Evolutionary conservation across 1,140 invertebrate species (phyloP).

Genomic region (Drosophila virilis): DNA sequence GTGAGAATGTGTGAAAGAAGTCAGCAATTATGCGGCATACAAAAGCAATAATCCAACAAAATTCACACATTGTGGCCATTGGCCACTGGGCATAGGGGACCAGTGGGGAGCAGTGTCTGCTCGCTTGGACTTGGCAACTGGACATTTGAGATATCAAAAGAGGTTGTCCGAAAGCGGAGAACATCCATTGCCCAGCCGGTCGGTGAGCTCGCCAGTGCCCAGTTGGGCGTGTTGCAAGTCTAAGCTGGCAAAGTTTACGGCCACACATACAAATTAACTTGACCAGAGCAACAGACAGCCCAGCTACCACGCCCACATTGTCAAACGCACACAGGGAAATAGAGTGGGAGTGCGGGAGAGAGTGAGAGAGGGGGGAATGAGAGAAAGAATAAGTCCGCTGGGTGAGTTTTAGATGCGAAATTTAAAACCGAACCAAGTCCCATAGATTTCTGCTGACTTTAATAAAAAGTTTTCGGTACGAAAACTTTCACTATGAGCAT

Average conservation of each 20-base stretch:
- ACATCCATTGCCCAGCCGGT: slow-evolving; percentile 13
- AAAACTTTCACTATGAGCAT: slow-evolving; percentile 63
- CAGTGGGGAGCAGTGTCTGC: slow-evolving; percentile 2
- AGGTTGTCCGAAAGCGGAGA: slow-evolving; percentile 36
- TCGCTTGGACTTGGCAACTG: slow-evolving; percentile 55
- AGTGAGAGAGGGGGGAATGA: background rate
- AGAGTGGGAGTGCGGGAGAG: background rate
- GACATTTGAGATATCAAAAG: slow-evolving; percentile 73
- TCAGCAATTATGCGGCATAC: slow-evolving; percentile 80
- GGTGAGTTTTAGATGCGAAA: slow-evolving; percentile 29
- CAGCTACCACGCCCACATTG: slow-evolving; percentile 69
- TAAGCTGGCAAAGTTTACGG: slow-evolving; percentile 80
- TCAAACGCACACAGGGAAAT: slow-evolving; percentile 47
- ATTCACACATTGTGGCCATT: slow-evolving; percentile 77
- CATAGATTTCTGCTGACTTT: slow-evolving; percentile 69
- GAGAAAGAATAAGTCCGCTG: background rate
- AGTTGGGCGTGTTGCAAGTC: slow-evolving; percentile 72
- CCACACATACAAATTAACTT: slow-evolving; percentile 82
- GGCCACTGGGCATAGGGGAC: slow-evolving; percentile 7
- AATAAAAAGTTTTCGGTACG: slow-evolving; percentile 70
- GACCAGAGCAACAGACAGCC: slow-evolving; percentile 64
- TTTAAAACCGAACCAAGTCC: slow-evolving; percentile 49
- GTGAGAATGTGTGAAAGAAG: slow-evolving; percentile 67
- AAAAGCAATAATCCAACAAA: slow-evolving; percentile 81
- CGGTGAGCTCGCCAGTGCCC: slow-evolving; percentile 46